Conservation (phyloP, 2,888 invertebrate genomes). For the Hemithea aestivaria region DNA sequence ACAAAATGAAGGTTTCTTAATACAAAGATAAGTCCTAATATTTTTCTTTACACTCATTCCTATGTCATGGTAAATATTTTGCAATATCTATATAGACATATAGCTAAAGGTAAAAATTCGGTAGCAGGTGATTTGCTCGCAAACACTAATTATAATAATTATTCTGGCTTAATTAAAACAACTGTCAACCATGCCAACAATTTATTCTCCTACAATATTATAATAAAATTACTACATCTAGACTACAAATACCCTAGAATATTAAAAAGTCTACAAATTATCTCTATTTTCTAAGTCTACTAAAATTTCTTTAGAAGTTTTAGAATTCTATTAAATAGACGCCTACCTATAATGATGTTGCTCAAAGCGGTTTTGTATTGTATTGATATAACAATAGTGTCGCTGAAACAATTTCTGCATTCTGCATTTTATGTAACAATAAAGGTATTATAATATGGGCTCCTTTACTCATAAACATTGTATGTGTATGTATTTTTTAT, state of each 20-base stretch:
- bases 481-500: too few species aligned
- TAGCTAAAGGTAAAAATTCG: too few species aligned
- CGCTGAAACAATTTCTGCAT: constrained; percentile 1
- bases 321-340: constrained; percentile 10
- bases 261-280: constrained; percentile 34
- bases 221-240: constrained; percentile 20
- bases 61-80: too few species aligned
- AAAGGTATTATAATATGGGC: too few species aligned
- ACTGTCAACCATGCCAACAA: constrained; percentile 49
- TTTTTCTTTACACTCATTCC: too few species aligned
- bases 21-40: too few species aligned
- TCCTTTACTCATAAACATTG: too few species aligned
- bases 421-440: too few species aligned
- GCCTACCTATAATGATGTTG: constrained; percentile 10
- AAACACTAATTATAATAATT: background rate
- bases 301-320: constrained; percentile 7
- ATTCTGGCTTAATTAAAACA: constrained; percentile 23
- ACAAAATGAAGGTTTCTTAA: too few species aligned
- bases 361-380: constrained; percentile 22
- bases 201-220: constrained; percentile 46
- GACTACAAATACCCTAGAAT: constrained; percentile 21
- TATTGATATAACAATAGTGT: background rate
- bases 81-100: too few species aligned
- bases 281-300: constrained; percentile 30
- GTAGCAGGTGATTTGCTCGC: too few species aligned